Evolutionary conservation across 1,140 invertebrate species (phyloP), one percentile per base, ranked within the genome.

Genomic region (Bicyclus anynana): DNA sequence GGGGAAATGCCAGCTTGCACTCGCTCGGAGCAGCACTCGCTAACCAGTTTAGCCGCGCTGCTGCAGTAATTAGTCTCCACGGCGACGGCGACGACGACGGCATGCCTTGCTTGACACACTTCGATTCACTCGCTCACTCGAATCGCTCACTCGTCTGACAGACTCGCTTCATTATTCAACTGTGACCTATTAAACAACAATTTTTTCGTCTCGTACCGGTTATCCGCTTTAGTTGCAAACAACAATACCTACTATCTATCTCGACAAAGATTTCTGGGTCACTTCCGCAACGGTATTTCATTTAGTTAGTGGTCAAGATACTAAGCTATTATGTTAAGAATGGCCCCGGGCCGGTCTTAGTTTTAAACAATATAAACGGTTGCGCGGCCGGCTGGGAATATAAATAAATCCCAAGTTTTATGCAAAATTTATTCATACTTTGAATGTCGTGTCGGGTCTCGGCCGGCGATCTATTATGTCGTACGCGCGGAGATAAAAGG

Each of bases 1-100:
- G 21, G 16, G 44, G 27, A 47, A 47, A 27, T 26, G 44, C 44
- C 14, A 47, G 52, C 52, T n/a, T n/a, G 21, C 27, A 48, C 37
- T 50, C 38, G 33, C 42, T 35, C 51, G 53, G 60, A 38, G 37
- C 44, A 62, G 51, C 57, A 62, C 59, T 67, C 47, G 55, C 69
- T 77, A 80, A 83, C 69, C 73, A 68, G 78, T 80, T 80, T 77
- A 79, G 65, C 54, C 64, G 42, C 58, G 65, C 71, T 77, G 65
- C 70, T 75, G 71, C 69, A 74, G 74, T 82, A 80, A 82, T 84
- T 81, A 85, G 75, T 81, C 68, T 77, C 74, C 61, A 69, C 69
- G 65, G 71, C 65, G 59, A 54, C 61, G 62, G 56, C 69, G 61
- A 70, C 67, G 67, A 49, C 69, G 61, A 72, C 67, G 65, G 48